These are phyloP conservation scores for Helicorthomorpha holstii DNA, from an alignment of 1,140 invertebrate species.

Conservation along the genomic window DNA sequence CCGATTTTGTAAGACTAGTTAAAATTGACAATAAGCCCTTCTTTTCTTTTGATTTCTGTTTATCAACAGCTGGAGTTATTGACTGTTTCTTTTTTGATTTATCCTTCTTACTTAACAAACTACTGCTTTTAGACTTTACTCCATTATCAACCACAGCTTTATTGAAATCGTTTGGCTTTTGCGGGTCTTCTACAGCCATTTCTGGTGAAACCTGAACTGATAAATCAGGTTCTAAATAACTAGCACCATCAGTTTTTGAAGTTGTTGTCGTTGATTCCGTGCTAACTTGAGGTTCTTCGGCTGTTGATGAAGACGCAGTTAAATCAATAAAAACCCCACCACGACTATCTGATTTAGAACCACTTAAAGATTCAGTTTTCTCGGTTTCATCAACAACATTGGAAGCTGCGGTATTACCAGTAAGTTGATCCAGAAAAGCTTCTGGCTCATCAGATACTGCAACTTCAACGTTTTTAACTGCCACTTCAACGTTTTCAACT, in stretches of 20 bases:
- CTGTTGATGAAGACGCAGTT: neutral
- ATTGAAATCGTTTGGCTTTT: neutral
- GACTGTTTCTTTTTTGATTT: neutral
- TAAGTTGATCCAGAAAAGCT: no score
- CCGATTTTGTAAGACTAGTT: slow-evolving; percentile 11
- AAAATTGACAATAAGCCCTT: slow-evolving; percentile 3
- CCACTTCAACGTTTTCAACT: no score
- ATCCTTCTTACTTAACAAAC: neutral
- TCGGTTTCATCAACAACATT: neutral
- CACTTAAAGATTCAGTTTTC: neutral
- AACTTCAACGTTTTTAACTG: no score
- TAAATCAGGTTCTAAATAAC: slow-evolving; percentile 3
- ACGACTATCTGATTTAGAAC: neutral
- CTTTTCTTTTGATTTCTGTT: slow-evolving; percentile 7
- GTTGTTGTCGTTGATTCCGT: neutral
- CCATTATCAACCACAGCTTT: neutral
- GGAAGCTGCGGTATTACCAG: no score
- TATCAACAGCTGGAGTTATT: slow-evolving; percentile 7
- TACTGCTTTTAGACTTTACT: slow-evolving; percentile 1
- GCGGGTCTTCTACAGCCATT: neutral
- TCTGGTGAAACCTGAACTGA: neutral
- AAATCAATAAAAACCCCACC: neutral
- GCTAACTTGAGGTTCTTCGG: neutral
- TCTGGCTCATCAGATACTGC: no score
- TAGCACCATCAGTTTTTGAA: slow-evolving; percentile 1